Base-by-base conservation (phyloP, 2,113 vertebrate genomes). In the Murina feae region DNA sequence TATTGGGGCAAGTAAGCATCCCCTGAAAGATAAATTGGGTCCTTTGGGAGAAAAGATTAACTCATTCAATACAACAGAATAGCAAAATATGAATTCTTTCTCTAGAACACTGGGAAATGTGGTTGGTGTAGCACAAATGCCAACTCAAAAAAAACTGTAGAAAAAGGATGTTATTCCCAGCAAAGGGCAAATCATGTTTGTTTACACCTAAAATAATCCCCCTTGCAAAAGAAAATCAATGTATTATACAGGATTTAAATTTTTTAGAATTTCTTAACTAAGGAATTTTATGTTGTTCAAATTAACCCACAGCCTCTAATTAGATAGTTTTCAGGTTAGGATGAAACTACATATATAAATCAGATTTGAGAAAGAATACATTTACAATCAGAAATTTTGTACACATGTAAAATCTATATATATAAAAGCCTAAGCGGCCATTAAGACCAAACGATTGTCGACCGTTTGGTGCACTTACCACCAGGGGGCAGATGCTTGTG, bases 241-340 rank as follows among this genome's bases (percentile, higher is more conserved):
- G 80, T 44, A 81, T 51, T 58, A 69, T 37, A 86, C 11, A 86
- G 37, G 74, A 85, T 44, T 90, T 68, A 60, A 68, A 81, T 39
- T 86, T 93, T 39, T 91, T 35, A 76, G 30, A 91, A 93, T 63
- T 80, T 78, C 42, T 68, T 80, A 92, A 86, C 30, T 35, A 63
- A 86, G n/a, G 16, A 89, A 88, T 63, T 25, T 74, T 65, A 78
- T 58, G 14, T 80, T 93, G 71, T n/a, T 92, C 47, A 92, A 83
- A 82, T 94, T 92, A 76, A 95, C 60, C 9, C 76, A n/a, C 85
- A 76, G 25, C 6, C 32, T 58, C 83, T 76, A 80, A 91, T 44
- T 28, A 81, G 51, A 30, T 68, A 13, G 63, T 71, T 86, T 78
- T 85, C 79, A 79, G 53, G n/a, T 35, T 72, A 58, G 21, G 10